Evolutionary conservation across 37 sponge, comb jelly and placozoan genomes (phyloP).

Genomic region (Halisarca cf. caerulea): DNA sequence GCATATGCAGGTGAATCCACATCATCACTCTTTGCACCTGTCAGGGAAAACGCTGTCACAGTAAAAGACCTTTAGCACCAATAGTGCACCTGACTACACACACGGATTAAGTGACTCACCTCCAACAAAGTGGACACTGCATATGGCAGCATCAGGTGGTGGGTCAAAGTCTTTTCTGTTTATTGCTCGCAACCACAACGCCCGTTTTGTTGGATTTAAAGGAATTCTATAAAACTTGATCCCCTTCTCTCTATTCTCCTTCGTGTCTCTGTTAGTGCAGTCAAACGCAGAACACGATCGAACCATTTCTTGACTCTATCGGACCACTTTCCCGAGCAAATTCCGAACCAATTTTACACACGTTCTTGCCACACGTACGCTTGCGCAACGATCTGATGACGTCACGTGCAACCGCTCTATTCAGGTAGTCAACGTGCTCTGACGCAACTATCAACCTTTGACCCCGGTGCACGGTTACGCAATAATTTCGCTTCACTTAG

Average conservation of each 20-base stretch:
- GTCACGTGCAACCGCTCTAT: background rate
- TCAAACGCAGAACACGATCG: background rate
- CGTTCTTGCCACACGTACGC: background rate
- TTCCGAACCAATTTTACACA: background rate
- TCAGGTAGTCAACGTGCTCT: too few species aligned
- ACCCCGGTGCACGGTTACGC: too few species aligned
- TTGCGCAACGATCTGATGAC: background rate
- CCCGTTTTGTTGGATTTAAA: background rate
- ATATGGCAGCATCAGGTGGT: background rate
- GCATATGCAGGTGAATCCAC: background rate
- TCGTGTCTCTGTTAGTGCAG: constrained; percentile 14
- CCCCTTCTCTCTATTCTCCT: background rate
- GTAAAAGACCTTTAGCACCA: too few species aligned
- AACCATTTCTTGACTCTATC: background rate
- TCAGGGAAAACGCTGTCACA: too few species aligned
- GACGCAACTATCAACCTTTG: too few species aligned
- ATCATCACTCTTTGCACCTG: constrained; percentile 17
- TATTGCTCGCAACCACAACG: constrained; percentile 22
- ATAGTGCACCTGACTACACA: too few species aligned
- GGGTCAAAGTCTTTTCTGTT: constrained; percentile 23
- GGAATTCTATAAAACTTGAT: constrained; percentile 18
- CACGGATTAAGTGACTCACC: too few species aligned
- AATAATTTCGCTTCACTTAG: too few species aligned
- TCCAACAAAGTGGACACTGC: constrained; percentile 28
- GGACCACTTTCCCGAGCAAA: background rate